Conservation (phyloP, 2,888 invertebrate genomes). For the Macaria notata region DNA sequence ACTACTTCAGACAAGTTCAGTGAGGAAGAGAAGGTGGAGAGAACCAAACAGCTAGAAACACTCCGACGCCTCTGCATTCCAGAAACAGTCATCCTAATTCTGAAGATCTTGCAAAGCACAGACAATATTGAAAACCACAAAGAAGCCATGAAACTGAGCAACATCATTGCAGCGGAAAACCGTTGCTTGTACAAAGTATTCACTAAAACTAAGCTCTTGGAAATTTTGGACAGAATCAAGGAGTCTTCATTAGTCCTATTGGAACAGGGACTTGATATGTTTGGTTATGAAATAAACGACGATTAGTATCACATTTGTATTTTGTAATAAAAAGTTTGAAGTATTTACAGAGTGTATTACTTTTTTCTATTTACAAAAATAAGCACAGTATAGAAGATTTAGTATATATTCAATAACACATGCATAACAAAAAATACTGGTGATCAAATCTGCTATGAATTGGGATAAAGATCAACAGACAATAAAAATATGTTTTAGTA, state of each 20-base stretch:
- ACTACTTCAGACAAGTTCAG: constrained; percentile 70
- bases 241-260: constrained; percentile 90
- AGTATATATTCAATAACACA: too few relatives aligned
- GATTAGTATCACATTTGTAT: constrained; percentile 38
- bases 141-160: constrained; percentile 85
- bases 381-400: neutral
- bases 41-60: constrained; percentile 87
- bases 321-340: constrained; percentile 56
- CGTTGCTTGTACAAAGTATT: constrained; percentile 91
- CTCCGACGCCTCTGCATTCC: constrained; percentile 92
- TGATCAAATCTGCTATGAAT: too few relatives aligned
- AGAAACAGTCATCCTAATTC: constrained; percentile 89
- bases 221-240: constrained; percentile 88
- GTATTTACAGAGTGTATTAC: constrained; percentile 45
- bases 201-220: constrained; percentile 88
- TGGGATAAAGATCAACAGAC: too few relatives aligned
- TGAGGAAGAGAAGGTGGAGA: constrained; percentile 74
- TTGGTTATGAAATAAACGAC: constrained; percentile 85
- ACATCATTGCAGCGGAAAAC: constrained; percentile 90
- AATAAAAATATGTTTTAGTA: too few relatives aligned
- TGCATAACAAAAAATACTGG: too few relatives aligned
- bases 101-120: constrained; percentile 89
- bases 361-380: constrained; percentile 37
- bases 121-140: constrained; percentile 89
- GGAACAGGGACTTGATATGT: constrained; percentile 90